phyloP scores from a whole-genome alignment of 2,888 invertebrate genomes.

The Nomada hirtipes region DNA sequence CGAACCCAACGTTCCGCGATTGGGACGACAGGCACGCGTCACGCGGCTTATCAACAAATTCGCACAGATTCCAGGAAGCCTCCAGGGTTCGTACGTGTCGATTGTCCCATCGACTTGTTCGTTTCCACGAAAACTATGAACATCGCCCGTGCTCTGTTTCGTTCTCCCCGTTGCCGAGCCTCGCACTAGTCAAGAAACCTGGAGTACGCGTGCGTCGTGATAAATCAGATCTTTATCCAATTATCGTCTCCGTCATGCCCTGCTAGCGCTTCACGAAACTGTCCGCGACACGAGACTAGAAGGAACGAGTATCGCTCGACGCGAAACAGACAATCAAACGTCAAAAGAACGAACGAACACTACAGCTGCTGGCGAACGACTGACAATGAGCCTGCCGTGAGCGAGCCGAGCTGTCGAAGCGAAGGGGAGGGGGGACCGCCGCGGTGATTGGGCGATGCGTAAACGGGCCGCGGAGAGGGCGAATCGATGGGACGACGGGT shows the following conservation, averaged over 20 bases:
- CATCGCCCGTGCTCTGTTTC: too few species aligned
- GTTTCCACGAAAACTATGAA: too few species aligned
- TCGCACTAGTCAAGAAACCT: too few species aligned
- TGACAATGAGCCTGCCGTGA: slow-evolving; percentile 75
- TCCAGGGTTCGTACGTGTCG: not conserved
- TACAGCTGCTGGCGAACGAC: slow-evolving; percentile 76
- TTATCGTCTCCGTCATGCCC: too few species aligned
- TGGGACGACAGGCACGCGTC: slow-evolving; percentile 8
- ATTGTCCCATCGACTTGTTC: not conserved
- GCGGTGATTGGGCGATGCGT: slow-evolving; percentile 34
- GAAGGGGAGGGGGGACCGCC: slow-evolving; percentile 17
- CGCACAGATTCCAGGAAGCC: not conserved
- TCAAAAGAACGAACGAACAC: slow-evolving; percentile 35
- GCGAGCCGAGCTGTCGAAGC: slow-evolving; percentile 51
- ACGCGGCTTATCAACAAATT: not conserved
- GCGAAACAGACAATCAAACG: slow-evolving; percentile 29
- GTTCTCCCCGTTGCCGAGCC: too few species aligned
- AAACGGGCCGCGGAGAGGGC: slow-evolving; percentile 36
- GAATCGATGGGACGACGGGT: slow-evolving; percentile 20
- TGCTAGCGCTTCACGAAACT: not conserved
- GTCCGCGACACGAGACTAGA: slow-evolving; percentile 1
- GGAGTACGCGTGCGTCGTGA: not conserved
- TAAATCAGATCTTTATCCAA: too few species aligned
- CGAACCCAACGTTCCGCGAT: not conserved
- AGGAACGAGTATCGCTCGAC: slow-evolving; percentile 27